A percentile compares a stretch with the other conserved stretches of the same genome.
These are phyloP conservation scores for Dermatophagoides farinae DNA, from an alignment of 1,140 invertebrate genomes.

Conservation along the genomic window DNA sequence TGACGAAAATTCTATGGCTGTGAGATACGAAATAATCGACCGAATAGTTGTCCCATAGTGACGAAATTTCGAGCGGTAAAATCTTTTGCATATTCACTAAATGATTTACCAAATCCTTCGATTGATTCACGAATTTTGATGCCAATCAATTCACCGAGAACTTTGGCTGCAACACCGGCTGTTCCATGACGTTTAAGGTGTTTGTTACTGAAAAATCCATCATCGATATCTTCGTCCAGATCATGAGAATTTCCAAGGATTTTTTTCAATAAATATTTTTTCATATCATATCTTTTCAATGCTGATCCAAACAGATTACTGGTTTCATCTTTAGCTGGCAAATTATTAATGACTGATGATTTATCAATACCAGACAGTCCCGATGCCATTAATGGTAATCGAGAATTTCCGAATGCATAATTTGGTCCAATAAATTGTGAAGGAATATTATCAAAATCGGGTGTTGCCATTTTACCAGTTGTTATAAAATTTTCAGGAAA, in stretches of 20 bases:
- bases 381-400: too few species aligned
- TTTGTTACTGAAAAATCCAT: constrained; percentile 9
- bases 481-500: too few species aligned
- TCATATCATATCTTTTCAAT: constrained; percentile 5
- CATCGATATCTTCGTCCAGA: constrained; percentile 3
- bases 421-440: constrained; percentile 5
- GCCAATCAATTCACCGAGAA: constrained; percentile 10
- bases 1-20: background rate
- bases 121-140: constrained; percentile 9
- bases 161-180: constrained; percentile 7
- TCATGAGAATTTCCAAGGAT: constrained; percentile 2
- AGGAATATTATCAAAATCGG: constrained; percentile 1
- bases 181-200: constrained; percentile 10
- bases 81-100: constrained; percentile 11
- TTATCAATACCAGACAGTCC: background rate
- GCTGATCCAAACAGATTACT: background rate
- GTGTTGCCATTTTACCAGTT: background rate
- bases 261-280: constrained; percentile 8
- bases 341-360: background rate
- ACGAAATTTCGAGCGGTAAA: constrained; percentile 4
- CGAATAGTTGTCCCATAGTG: background rate
- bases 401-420: background rate
- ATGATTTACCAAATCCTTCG: constrained; percentile 5
- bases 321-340: background rate
- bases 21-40: background rate